Evolutionary conservation across 1,140 invertebrate species (phyloP).

Genomic region (Hermetia illucens): DNA sequence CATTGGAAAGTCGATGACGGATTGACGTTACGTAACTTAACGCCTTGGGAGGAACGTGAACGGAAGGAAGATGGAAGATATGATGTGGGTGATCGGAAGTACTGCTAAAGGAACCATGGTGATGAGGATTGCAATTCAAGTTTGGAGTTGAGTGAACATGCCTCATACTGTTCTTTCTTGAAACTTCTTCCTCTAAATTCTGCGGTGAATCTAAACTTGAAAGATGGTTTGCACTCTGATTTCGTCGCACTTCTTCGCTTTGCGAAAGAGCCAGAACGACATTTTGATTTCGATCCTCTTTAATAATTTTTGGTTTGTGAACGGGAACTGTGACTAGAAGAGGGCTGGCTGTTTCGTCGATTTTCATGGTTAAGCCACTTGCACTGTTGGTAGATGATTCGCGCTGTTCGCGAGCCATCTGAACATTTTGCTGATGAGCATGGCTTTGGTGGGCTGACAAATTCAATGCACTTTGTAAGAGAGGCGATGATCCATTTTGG

Average conservation of each 20-base stretch:
- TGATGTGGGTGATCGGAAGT: too few relatives aligned
- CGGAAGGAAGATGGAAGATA: slow-evolving; percentile 24
- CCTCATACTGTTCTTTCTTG: slow-evolving; percentile 10
- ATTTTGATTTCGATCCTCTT: slow-evolving; percentile 19
- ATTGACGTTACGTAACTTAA: slow-evolving; percentile 49
- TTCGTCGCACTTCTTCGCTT: slow-evolving; percentile 24
- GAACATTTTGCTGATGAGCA: neutral
- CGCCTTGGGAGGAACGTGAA: slow-evolving; percentile 26
- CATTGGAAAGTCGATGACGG: slow-evolving; percentile 63
- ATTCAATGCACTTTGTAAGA: slow-evolving; percentile 31
- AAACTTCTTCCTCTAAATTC: slow-evolving; percentile 12
- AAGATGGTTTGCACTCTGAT: slow-evolving; percentile 25
- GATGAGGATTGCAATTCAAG: too few relatives aligned
- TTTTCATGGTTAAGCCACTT: slow-evolving; percentile 1
- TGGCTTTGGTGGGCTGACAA: slow-evolving; percentile 14
- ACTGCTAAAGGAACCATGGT: too few relatives aligned
- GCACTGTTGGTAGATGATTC: neutral
- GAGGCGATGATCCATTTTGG: slow-evolving; percentile 41
- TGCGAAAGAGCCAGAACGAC: slow-evolving; percentile 20
- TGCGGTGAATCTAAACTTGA: too few relatives aligned
- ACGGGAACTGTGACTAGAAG: too few relatives aligned
- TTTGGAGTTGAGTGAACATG: slow-evolving; percentile 29
- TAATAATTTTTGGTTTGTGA: neutral
- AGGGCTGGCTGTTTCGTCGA: neutral
- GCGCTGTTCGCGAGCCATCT: neutral